Conservation (phyloP, 2,797 vertebrate species). For the Pseudochaenichthys georgianus region DNA sequence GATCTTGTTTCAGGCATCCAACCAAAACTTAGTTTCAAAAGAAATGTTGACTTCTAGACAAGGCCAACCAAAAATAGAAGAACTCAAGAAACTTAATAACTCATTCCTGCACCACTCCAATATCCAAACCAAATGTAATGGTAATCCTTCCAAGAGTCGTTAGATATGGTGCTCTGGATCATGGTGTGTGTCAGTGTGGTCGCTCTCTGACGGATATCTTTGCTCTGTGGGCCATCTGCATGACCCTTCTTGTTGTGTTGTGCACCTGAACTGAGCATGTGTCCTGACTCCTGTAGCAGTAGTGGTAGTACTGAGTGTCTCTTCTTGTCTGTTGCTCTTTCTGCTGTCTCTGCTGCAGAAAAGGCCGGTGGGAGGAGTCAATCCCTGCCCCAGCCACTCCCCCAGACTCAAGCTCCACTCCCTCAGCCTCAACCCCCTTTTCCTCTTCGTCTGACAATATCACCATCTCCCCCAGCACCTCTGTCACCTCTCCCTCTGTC, state of each 20-base stretch:
- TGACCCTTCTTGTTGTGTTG: conserved; percentile 41
- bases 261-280: conserved; percentile 66
- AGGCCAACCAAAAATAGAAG: no score
- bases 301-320: conserved; percentile 80
- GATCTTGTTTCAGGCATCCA: no score
- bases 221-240: conserved; percentile 60
- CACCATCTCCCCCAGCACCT: conserved; percentile 46
- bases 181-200: neutral
- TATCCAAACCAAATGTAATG: neutral
- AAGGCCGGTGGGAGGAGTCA: conserved; percentile 85
- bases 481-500: conserved; percentile 54
- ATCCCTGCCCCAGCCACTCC: conserved; percentile 83
- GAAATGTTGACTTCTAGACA: no score
- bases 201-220: conserved; percentile 21
- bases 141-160: neutral
- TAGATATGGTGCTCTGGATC: neutral
- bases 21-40: no score
- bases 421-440: conserved; percentile 76
- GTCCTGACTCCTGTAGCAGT: conserved; percentile 64
- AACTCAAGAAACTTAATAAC: no score
- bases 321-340: conserved; percentile 83
- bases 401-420: conserved; percentile 76
- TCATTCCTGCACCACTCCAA: no score
- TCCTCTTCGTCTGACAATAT: conserved; percentile 67
- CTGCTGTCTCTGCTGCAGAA: conserved; percentile 85